Conservation (phyloP, 2,888 invertebrate genomes). For the Allolobophora icterica region DNA sequence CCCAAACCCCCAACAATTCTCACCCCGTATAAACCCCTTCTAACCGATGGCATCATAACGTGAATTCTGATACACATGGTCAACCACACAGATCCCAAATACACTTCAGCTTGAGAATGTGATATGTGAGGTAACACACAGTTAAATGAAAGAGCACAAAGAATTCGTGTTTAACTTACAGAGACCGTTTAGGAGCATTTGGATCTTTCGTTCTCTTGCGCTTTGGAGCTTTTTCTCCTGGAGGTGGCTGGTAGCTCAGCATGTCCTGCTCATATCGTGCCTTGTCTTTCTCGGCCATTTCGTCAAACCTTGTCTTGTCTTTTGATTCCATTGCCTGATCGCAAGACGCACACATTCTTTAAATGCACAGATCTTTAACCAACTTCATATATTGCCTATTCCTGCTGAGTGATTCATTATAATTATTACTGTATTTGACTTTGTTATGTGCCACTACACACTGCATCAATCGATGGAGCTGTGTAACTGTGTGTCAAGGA, state of each 20-base stretch:
- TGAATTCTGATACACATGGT: background rate
- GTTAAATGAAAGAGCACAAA: too few relatives aligned
- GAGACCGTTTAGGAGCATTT: constrained; percentile 96
- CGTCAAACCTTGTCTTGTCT: constrained; percentile 97
- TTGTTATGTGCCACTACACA: too few relatives aligned
- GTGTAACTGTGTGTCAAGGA: too few relatives aligned
- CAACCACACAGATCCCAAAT: background rate
- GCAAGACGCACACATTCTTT: background rate
- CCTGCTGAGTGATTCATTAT: background rate
- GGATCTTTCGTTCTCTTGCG: constrained; percentile 93
- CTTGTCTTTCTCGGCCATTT: constrained; percentile 98
- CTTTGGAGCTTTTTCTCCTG: constrained; percentile 78
- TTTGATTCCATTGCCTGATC: constrained; percentile 93
- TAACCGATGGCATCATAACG: background rate
- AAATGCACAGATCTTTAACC: background rate
- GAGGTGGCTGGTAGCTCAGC: constrained; percentile 89
- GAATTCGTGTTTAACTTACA: constrained; percentile 76
- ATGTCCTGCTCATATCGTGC: constrained; percentile 93
- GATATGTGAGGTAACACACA: background rate
- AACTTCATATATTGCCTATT: background rate
- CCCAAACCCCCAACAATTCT: too few relatives aligned
- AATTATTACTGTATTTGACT: background rate
- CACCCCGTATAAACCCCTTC: background rate
- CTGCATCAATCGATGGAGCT: too few relatives aligned
- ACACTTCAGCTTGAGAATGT: background rate